Base-by-base conservation (phyloP, 2,113 vertebrate genomes). In the Misgurnus mizolepis region DNA sequence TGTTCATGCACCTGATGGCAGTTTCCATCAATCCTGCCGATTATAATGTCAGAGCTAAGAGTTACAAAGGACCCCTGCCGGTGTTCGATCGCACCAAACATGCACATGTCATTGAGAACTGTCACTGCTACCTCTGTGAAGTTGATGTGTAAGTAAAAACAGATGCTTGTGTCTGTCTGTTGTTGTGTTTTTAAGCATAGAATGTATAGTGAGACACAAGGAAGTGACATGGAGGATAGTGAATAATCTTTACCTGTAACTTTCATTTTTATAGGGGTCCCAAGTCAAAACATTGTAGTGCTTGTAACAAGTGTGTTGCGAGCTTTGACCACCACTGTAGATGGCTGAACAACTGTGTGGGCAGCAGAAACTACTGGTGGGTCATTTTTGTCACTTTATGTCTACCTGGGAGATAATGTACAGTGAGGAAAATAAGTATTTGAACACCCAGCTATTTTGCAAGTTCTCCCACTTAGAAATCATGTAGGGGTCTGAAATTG, bases 311-410 rank as follows among this genome's bases (percentile, higher is more conserved):
- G 66, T 99, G 98, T 60, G 96, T 99, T 0, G 95, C 95, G 47
- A 94, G 95, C 86, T 99, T 99, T 65, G 98, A 99, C 86, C 98
- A 99, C 88, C 98, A 99, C 89, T 99, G 98, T 88, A 95, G 97
- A 76, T 99, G 97, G 98, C 95, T 99, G 75, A 99, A 99, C 93
- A 99, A 99, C 91, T 99, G 98, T 53, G 97, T 99, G 80, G 98
- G 98, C 7, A 94, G 96, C 87, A 95, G 97, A 76, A 99, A 99
- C 90, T 99, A 99, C 89, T 93, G 94, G 98, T 97, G 86, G 89
- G 93, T 76, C 7, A 50, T 50, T 76, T 41, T 64, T 3, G 6
- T 22, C 22, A 22, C 22, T 22, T 22, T 22, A 22, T 22, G 22
- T 22, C 22, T 22, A 22, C 22, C 22, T 22, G 22, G 22, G 22